Conservation (phyloP, 2,888 invertebrate genomes). For the Galerucella nymphaeae region DNA sequence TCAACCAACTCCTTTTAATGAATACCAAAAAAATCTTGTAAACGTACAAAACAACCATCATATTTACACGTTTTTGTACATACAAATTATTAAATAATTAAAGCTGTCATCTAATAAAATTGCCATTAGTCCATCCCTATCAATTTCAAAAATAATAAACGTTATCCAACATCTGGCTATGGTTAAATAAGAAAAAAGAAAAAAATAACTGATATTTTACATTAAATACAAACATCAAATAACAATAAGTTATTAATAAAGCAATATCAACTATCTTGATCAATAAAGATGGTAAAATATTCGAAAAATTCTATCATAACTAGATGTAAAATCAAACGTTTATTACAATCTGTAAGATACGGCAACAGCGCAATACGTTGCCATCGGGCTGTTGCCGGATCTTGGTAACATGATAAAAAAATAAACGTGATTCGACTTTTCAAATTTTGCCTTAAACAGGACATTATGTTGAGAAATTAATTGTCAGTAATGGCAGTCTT, state of each 20-base stretch:
- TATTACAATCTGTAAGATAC: background rate
- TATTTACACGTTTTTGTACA: background rate
- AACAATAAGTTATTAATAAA: background rate
- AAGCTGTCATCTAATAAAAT: slow-evolving; percentile 23
- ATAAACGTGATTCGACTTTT: background rate
- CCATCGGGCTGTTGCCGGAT: background rate
- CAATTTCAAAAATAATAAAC: slow-evolving; percentile 18
- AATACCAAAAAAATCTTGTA: background rate
- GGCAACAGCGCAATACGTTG: background rate
- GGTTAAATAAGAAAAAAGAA: background rate
- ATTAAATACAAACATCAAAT: background rate
- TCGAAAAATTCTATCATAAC: background rate
- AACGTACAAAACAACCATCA: background rate
- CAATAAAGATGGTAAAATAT: background rate
- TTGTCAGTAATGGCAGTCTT: slow-evolving; percentile 49
- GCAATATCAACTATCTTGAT: background rate
- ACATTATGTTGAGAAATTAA: background rate
- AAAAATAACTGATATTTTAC: background rate
- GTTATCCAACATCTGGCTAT: slow-evolving; percentile 19
- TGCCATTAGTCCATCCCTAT: slow-evolving; percentile 47
- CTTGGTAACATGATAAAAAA: background rate
- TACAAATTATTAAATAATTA: background rate
- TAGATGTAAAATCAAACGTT: background rate
- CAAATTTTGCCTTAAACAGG: background rate
- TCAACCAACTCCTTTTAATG: background rate